Evolutionary conservation across 1,140 invertebrate genomes (phyloP), one percentile per base, ranked within the genome.

Genomic region (Trichonephila inaurata): DNA sequence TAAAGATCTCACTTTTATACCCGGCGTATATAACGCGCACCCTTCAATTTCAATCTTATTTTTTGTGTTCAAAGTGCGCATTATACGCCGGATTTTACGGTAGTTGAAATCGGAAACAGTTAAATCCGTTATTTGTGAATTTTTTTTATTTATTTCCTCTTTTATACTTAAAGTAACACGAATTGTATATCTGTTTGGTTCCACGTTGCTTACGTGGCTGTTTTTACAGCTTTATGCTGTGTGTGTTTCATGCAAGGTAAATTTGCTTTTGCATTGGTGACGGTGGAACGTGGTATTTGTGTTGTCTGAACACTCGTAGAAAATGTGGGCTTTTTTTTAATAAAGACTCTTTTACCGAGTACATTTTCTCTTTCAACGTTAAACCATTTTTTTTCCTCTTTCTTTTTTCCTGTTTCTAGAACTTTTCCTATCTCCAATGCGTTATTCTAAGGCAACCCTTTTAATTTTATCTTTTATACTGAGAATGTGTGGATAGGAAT

Each of bases 171-270:
- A 33, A 33, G 28, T 77, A 77, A 14, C 16, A 77, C 72, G 3
- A 77, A 18, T 77, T 6, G 28, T 18, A 8, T 77, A 1, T 28
- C 28, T 33, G 69, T 28, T 72, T 14, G 24, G 7, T 19, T 77
- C 82, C 82, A 83, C 82, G 82, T 83, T 83, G 40, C 40, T n/a
- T 19, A 14, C 12, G 82, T 19, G 21, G 51, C 12, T 83, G 51
- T 83, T 83, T 51, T 51, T 44, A 19, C 82, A 83, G 82, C 82
- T 83, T 83, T 60, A 51, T 83, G 51, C 44, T n/a, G 60, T 60
- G 51, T 60, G 51, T 83, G n/a, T 51, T 83, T 58, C 44, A 83
- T 83, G 19, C 24, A 51, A 60, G 19, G 82, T 58, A n/a, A 24
- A 44, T 83, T 58, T 83, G 24, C 51, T 58, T 83, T 83, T 18